Evolutionary conservation across 2,113 vertebrate species (phyloP).

Genomic region (Orycteropus afer): DNA sequence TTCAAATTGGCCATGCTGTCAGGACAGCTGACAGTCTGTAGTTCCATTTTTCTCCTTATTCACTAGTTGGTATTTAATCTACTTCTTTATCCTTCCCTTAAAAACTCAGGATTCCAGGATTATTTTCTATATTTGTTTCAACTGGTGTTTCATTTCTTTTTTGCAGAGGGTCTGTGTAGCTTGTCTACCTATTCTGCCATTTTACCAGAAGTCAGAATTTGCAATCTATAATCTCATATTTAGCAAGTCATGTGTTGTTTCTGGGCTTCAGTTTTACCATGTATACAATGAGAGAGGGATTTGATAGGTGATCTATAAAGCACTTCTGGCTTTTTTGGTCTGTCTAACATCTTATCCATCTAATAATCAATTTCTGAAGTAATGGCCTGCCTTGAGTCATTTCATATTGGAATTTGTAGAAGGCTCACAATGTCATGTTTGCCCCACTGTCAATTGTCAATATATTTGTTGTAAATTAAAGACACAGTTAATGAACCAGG

Average conservation of each 20-base stretch:
- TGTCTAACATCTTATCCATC: background rate
- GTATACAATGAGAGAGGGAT: background rate
- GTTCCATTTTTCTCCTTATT: too few relatives aligned
- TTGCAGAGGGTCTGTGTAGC: too few relatives aligned
- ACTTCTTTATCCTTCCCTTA: too few relatives aligned
- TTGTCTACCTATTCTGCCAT: too few relatives aligned
- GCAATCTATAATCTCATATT: background rate
- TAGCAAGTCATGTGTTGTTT: background rate
- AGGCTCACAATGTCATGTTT: background rate
- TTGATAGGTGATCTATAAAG: background rate
- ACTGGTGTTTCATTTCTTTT: too few relatives aligned
- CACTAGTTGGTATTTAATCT: too few relatives aligned
- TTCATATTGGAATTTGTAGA: background rate
- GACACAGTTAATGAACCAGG: background rate
- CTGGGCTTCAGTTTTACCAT: background rate
- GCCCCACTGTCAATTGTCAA: background rate
- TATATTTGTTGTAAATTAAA: slow-evolving; percentile 54
- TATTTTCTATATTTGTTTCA: too few relatives aligned
- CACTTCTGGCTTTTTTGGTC: background rate
- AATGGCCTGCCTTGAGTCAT: background rate
- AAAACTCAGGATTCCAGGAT: too few relatives aligned
- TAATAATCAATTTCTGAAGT: background rate
- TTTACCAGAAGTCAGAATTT: too few relatives aligned
- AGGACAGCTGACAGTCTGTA: too few relatives aligned
- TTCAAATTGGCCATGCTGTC: too few relatives aligned